phyloP scores from a whole-genome alignment of 2,113 vertebrate genomes.

The Cairina moschata region DNA sequence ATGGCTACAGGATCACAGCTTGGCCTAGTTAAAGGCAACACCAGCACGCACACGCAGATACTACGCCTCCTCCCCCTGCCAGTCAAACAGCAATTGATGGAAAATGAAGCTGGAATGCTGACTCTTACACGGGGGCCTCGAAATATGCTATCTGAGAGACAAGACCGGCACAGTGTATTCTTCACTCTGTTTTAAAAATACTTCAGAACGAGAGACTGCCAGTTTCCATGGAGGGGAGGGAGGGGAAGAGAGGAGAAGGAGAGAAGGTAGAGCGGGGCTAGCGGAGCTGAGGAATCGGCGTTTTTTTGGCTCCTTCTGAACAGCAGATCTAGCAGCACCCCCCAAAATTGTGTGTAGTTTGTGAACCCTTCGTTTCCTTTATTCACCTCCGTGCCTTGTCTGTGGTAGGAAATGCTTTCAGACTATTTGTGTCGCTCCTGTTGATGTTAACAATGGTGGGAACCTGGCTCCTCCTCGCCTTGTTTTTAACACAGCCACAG shows the following conservation, averaged over 20 bases:
- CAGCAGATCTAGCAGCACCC: not conserved
- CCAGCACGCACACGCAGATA: too few relatives aligned
- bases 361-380: not conserved
- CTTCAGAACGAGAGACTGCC: not conserved
- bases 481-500: not conserved
- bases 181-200: conserved; percentile 35
- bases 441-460: conserved; percentile 46
- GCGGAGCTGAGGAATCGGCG: not conserved
- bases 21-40: not conserved
- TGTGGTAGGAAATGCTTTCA: conserved; percentile 25
- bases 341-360: not conserved
- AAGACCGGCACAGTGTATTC: not conserved
- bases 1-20: not conserved
- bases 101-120: not conserved
- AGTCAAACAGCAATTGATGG: not conserved
- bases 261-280: not conserved
- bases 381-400: not conserved
- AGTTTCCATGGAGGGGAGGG: conserved; percentile 32
- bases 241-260: not conserved
- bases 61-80: not conserved
- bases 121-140: not conserved
- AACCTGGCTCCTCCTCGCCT: conserved; percentile 4
- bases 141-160: not conserved
- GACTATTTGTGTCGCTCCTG: not conserved
- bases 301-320: not conserved